Conservation (phyloP, 1,140 invertebrate species). For the Mamestra configurata region DNA sequence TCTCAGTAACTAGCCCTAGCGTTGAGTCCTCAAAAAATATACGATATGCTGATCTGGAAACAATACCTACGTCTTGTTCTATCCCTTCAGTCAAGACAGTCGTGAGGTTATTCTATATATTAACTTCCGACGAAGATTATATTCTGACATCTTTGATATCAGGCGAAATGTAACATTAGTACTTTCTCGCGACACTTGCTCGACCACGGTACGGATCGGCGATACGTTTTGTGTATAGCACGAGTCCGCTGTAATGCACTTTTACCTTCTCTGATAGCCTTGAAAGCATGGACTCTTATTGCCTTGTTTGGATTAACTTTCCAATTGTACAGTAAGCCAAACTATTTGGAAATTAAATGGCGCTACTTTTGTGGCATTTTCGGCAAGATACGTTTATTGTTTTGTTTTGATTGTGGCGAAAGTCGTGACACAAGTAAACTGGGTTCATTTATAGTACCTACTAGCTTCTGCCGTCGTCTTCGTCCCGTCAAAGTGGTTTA, state of each 20-base stretch:
- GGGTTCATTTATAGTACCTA: too few species aligned
- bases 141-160: not conserved
- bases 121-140: not conserved
- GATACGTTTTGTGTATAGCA: not conserved
- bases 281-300: constrained; percentile 20
- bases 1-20: too few species aligned
- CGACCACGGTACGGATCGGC: not conserved
- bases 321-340: constrained; percentile 6
- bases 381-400: too few species aligned
- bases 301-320: constrained; percentile 19
- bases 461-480: too few species aligned
- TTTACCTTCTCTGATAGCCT: constrained; percentile 21
- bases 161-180: not conserved
- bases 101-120: not conserved
- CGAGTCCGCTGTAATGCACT: constrained; percentile 7
- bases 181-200: constrained; percentile 23
- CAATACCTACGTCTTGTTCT: too few species aligned
- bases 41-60: too few species aligned
- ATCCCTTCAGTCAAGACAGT: not conserved
- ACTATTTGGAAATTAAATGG: constrained; percentile 4
- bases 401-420: too few species aligned
- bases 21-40: too few species aligned
- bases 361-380: not conserved
- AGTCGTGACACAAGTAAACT: too few species aligned
- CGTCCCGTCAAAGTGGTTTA: too few species aligned